A percentile compares a stretch with the other conserved stretches of the same genome.
Conservation (phyloP, 2,113 vertebrate genomes). For the Coryphaenoides rupestris region DNA sequence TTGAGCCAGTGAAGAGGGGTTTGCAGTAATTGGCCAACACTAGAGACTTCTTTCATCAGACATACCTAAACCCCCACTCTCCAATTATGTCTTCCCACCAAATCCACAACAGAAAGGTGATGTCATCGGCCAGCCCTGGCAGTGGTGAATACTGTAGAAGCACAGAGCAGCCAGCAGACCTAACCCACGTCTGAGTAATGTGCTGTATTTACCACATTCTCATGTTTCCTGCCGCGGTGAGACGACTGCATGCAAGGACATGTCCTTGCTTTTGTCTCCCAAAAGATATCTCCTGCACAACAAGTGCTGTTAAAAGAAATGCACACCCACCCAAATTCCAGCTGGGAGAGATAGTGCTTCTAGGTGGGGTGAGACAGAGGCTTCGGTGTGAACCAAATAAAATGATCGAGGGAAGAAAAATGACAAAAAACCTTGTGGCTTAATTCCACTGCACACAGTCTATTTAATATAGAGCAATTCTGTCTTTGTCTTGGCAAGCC, state of each 20-base stretch:
- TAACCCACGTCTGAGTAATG: conserved; percentile 41
- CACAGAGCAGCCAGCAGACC: conserved; percentile 23
- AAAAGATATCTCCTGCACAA: conserved; percentile 1
- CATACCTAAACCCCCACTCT: background rate
- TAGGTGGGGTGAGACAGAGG: conserved; percentile 33
- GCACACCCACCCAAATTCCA: conserved; percentile 49
- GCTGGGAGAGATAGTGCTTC: conserved; percentile 34
- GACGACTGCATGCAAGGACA: conserved; percentile 45
- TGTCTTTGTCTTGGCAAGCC: no score
- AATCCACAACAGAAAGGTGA: background rate
- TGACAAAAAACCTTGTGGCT: no score
- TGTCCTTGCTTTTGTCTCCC: conserved; percentile 46
- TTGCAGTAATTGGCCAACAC: no score
- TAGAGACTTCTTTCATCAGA: no score
- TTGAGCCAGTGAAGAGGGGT: background rate
- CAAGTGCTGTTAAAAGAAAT: conserved; percentile 22
- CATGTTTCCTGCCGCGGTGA: conserved; percentile 44
- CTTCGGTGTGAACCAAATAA: conserved; percentile 38
- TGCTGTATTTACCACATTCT: conserved; percentile 47
- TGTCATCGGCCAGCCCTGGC: conserved; percentile 26
- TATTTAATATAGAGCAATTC: no score
- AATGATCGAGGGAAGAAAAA: background rate
- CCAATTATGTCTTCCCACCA: background rate
- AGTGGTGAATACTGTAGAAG: conserved; percentile 37
- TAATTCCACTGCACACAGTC: no score